A percentile compares a stretch with the other conserved stretches of the same genome.
phyloP scores from a whole-genome alignment of 37 sponge, comb jelly and placozoan genomes.

The Halisarca cf. caerulea region DNA sequence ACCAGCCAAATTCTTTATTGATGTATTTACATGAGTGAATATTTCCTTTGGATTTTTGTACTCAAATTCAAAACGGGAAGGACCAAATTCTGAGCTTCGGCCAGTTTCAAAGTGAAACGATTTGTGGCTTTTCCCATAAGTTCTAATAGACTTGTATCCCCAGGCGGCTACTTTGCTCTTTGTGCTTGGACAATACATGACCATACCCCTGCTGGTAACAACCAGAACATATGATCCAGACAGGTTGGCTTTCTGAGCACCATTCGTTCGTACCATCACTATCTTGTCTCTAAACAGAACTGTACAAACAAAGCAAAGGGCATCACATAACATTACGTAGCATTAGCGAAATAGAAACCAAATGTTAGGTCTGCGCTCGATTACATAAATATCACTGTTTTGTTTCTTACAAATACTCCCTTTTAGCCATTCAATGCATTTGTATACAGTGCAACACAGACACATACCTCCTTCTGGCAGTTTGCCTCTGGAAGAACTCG shows the following conservation, averaged over 20 bases:
- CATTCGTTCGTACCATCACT: neutral
- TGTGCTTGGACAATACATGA: constrained; percentile 26
- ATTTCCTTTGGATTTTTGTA: constrained; percentile 48
- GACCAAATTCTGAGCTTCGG: constrained; percentile 10
- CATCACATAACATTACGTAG: neutral
- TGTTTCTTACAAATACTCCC: too few species aligned
- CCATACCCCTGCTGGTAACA: constrained; percentile 19
- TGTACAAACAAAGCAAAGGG: neutral
- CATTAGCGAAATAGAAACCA: neutral
- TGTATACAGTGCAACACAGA: neutral
- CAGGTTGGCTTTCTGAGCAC: constrained; percentile 26
- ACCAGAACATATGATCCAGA: constrained; percentile 48
- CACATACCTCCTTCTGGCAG: neutral
- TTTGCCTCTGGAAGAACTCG: too few species aligned
- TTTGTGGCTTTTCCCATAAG: constrained; percentile 52
- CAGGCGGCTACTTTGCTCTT: constrained; percentile 28
- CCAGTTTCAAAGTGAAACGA: constrained; percentile 64
- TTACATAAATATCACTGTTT: too few species aligned
- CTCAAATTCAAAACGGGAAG: constrained; percentile 34
- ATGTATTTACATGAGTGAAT: constrained; percentile 58
- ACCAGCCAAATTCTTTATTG: constrained; percentile 48
- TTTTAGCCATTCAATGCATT: too few species aligned
- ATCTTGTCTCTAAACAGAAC: neutral
- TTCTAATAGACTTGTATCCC: constrained; percentile 53
- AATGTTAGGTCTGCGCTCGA: too few species aligned